Evolutionary conservation across 2,888 invertebrate genomes (phyloP).

Genomic region (Heterodera filipjevi): DNA sequence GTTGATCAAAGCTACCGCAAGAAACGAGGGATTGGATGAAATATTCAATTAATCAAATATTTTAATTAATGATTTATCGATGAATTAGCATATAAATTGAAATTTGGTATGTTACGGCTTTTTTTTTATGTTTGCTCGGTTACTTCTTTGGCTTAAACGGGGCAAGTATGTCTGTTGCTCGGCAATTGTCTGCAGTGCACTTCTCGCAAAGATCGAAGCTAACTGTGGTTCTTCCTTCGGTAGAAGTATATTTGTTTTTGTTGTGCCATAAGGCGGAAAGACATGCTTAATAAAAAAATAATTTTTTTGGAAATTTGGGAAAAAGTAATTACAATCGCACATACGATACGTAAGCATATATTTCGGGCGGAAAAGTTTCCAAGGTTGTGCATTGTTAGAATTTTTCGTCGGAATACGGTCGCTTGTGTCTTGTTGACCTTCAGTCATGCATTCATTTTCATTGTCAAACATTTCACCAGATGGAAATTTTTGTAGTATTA

Average conservation of each 20-base stretch:
- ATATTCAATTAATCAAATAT: too few relatives aligned
- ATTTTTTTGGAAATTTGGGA: not conserved
- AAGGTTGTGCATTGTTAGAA: not conserved
- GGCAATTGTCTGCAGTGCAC: not conserved
- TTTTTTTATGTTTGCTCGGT: too few relatives aligned
- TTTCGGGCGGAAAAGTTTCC: not conserved
- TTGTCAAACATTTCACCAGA: not conserved
- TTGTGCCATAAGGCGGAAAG: not conserved
- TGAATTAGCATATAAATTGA: too few relatives aligned
- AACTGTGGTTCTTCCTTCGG: not conserved
- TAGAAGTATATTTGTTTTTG: not conserved
- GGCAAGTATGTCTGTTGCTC: not conserved
- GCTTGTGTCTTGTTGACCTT: not conserved
- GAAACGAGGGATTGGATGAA: too few relatives aligned
- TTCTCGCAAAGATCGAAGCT: not conserved
- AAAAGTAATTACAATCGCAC: not conserved
- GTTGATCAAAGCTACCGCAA: too few relatives aligned
- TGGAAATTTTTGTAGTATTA: not conserved
- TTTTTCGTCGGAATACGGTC: not conserved
- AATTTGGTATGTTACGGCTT: too few relatives aligned
- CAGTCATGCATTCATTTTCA: not conserved
- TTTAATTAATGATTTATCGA: too few relatives aligned
- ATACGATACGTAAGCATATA: not conserved
- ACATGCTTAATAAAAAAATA: not conserved
- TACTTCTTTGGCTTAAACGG: not conserved